phyloP scores from a whole-genome alignment of 2,797 vertebrate genomes.

The Staurois parvus region DNA sequence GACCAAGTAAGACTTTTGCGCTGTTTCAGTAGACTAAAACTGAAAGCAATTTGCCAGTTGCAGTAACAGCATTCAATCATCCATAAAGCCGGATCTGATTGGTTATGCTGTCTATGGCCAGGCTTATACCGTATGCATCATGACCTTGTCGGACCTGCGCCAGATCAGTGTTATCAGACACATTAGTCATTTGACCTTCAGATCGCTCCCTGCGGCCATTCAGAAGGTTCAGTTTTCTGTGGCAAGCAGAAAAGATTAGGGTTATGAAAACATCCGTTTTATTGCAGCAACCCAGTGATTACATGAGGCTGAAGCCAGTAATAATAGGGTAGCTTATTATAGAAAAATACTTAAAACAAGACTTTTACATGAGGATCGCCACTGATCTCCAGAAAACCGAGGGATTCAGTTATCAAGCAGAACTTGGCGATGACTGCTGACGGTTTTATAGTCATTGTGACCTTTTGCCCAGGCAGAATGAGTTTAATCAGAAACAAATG shows the following conservation, averaged over 20 bases:
- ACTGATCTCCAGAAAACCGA: not conserved
- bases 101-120: not conserved
- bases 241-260: constrained; percentile 8
- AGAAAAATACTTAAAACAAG: not conserved
- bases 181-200: not conserved
- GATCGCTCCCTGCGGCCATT: not conserved
- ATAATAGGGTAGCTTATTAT: constrained; percentile 31
- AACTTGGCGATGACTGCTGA: not conserved
- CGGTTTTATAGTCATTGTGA: not conserved
- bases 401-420: not conserved
- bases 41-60: too few relatives aligned
- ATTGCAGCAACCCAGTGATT: constrained; percentile 26
- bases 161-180: not conserved
- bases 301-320: constrained; percentile 19
- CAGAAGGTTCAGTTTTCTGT: not conserved
- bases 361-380: not conserved
- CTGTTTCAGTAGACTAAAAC: too few relatives aligned
- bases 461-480: not conserved
- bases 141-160: not conserved
- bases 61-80: too few relatives aligned
- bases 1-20: too few relatives aligned
- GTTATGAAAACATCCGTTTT: constrained; percentile 47
- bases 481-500: not conserved
- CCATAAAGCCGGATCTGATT: not conserved
- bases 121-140: not conserved